phyloP scores from a whole-genome alignment of 2,113 vertebrate genomes.

The Alexandromys fortis region DNA sequence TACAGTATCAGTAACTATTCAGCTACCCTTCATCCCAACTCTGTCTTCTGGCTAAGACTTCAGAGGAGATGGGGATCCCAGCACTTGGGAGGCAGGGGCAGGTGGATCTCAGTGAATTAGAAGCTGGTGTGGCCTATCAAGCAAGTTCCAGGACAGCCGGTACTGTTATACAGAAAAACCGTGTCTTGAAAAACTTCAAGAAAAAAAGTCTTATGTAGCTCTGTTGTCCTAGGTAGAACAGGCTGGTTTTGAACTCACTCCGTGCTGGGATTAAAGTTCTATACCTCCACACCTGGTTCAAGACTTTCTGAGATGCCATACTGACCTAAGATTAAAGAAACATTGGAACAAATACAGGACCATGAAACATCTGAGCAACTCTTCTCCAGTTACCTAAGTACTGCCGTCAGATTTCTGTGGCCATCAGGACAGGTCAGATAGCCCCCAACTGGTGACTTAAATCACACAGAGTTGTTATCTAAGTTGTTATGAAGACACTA shows the following conservation, averaged over 20 bases:
- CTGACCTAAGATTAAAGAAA: conserved; percentile 24
- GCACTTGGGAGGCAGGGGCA: too few species aligned
- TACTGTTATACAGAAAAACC: too few species aligned
- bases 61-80: too few species aligned
- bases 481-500: background rate
- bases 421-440: background rate
- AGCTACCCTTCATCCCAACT: background rate
- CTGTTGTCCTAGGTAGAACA: background rate
- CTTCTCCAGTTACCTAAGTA: background rate
- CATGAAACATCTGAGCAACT: background rate
- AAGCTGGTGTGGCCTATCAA: too few species aligned
- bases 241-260: background rate
- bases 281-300: background rate
- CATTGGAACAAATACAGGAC: background rate
- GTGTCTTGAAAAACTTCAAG: too few species aligned
- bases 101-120: too few species aligned
- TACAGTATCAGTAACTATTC: background rate
- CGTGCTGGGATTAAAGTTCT: background rate
- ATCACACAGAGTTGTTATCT: background rate
- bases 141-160: too few species aligned
- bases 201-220: too few species aligned
- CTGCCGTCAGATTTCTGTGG: conserved; percentile 11
- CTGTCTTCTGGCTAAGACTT: background rate
- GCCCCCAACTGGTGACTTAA: background rate
- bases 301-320: conserved; percentile 13